Conservation (phyloP, 2,797 vertebrate species). For the Clarias pachynema region DNA sequence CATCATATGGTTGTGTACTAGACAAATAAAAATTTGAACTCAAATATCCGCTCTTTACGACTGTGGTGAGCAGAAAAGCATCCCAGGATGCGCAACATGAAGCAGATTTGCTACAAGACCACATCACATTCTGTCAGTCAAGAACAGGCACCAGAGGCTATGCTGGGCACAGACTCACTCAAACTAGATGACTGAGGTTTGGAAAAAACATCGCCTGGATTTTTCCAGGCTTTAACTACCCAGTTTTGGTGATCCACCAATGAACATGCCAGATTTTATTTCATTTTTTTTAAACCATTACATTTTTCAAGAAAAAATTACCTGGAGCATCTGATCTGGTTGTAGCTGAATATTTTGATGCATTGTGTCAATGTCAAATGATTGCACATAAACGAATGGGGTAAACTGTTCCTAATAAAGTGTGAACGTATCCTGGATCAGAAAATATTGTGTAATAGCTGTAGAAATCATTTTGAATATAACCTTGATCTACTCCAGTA, state of each 20-base stretch:
- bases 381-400: neutral
- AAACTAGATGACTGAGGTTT: neutral
- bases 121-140: neutral
- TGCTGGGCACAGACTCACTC: neutral
- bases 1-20: no score
- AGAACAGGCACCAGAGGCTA: neutral
- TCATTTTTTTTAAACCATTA: neutral
- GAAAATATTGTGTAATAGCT: neutral
- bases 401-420: neutral
- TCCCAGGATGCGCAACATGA: neutral
- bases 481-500: no score
- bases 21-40: neutral
- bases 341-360: neutral
- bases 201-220: neutral
- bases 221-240: neutral
- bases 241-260: neutral
- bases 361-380: neutral
- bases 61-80: neutral
- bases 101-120: neutral
- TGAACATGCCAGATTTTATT: neutral
- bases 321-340: neutral
- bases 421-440: neutral
- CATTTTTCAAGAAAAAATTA: neutral
- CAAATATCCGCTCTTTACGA: neutral
- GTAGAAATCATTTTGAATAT: neutral